These are phyloP conservation scores for Gymnosoma rotundatum DNA, from an alignment of 2,888 invertebrate genomes.

Conservation along the genomic window DNA sequence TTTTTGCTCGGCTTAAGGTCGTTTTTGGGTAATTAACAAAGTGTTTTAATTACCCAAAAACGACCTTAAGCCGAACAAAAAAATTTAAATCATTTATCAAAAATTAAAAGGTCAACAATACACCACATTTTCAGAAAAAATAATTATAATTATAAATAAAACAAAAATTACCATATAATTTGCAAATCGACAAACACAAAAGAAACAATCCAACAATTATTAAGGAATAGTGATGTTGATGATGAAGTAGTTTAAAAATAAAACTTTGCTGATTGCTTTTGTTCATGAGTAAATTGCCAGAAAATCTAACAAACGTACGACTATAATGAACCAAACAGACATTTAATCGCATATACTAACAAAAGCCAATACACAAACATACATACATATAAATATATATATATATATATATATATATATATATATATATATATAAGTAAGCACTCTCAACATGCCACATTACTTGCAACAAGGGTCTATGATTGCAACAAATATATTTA, in stretches of 20 bases:
- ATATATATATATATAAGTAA: not conserved
- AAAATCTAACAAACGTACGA: constrained; percentile 46
- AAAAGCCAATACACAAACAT: not conserved
- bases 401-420: too few relatives aligned
- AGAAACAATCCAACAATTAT: constrained; percentile 7
- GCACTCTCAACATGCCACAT: not conserved
- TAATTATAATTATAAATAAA: not conserved
- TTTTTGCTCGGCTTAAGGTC: too few relatives aligned
- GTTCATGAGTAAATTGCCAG: constrained; percentile 59
- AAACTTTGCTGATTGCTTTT: constrained; percentile 68
- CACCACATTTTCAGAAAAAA: too few relatives aligned
- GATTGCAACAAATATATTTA: constrained; percentile 61
- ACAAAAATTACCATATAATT: constrained; percentile 55
- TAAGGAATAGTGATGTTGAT: constrained; percentile 10
- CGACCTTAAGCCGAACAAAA: too few relatives aligned
- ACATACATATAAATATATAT: too few relatives aligned
- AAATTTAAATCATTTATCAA: too few relatives aligned
- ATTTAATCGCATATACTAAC: not conserved
- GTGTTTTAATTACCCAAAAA: too few relatives aligned
- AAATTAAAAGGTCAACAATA: too few relatives aligned
- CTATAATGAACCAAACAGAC: constrained; percentile 46
- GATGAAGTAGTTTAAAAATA: constrained; percentile 60
- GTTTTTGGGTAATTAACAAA: too few relatives aligned
- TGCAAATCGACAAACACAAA: constrained; percentile 49
- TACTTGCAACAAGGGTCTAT: constrained; percentile 62